Evolutionary conservation across 2,113 vertebrate genomes (phyloP).

Genomic region (Rhombomys opimus): DNA sequence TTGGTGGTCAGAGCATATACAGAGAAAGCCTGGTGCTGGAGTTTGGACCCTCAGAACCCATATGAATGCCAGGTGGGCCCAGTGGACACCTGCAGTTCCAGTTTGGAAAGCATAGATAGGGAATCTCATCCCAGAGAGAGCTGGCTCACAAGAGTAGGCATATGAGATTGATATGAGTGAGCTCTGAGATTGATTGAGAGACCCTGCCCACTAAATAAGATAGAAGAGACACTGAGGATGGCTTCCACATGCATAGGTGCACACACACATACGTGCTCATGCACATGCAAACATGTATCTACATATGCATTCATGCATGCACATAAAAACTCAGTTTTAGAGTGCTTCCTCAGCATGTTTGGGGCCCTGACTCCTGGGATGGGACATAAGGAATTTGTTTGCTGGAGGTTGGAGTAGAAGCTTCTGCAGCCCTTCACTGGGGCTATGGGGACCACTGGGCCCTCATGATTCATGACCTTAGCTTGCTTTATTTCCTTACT

Average conservation of each 20-base stretch:
- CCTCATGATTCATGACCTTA: background rate
- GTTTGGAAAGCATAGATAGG: background rate
- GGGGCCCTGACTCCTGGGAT: background rate
- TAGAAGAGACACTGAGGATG: background rate
- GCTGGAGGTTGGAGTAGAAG: background rate
- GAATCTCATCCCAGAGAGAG: background rate
- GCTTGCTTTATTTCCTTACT: background rate
- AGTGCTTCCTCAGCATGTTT: background rate
- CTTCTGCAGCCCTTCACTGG: background rate
- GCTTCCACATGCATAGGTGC: background rate
- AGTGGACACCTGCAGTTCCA: background rate
- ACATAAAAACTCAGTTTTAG: background rate
- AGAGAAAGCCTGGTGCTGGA: background rate
- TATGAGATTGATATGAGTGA: background rate
- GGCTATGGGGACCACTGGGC: rapidly evolving
- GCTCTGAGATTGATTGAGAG: background rate
- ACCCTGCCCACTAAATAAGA: background rate
- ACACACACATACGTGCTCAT: background rate
- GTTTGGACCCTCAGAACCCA: no score
- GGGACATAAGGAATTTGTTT: background rate
- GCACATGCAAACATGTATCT: background rate
- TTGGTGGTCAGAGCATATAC: background rate
- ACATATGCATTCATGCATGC: background rate
- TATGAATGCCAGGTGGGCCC: no score
- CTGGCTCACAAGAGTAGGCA: background rate